Evolutionary conservation across 2,888 invertebrate species (phyloP), one percentile per base, ranked within the genome.

Genomic region (Adelphocoris suturalis): DNA sequence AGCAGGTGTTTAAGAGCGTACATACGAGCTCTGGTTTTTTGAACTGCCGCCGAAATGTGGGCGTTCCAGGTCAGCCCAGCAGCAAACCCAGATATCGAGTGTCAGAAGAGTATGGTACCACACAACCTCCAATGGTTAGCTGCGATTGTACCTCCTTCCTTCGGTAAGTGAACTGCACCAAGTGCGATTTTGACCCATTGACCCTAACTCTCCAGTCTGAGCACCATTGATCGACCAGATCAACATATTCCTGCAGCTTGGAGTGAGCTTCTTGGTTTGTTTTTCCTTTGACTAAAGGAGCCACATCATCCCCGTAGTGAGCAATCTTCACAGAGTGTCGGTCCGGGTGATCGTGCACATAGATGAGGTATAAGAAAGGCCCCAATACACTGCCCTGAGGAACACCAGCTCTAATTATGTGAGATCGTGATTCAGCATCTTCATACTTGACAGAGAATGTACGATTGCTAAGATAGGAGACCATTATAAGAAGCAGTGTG

Each of bases 361-460:
- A 86, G 19, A 68, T 46, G n/a, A 86, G 61, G 23, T 57, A 57
- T 14, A 86, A 28, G 28, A 84, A 11, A 16, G 84, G 84, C 55
- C 84, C 84, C n/a, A 84, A 37, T 23, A 84, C 68, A 57, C 86
- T 86, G 46, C 86, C 68, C 68, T 86, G 86, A 19, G 86, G 86
- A 4, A 68, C 86, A 27, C 86, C 68, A 4, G 57, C 68, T 37
- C 12, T 37, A 9, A 86, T 68, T 16, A 0, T 0, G 86, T 86
- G 23, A 37, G 86, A 68, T 11, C 23, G 27, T 55, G 86, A 86
- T 5, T 19, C 28, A 61, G 86, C 86, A 23, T 68, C 86, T 28
- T 68, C 37, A 68, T 46, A 68, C 28, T 19, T 84, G 27, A 84
- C 84, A 14, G 61, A 61, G 68, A 61, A 86, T 2, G 68, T 86